A percentile compares a stretch with the other conserved stretches of the same genome.
These are phyloP conservation scores for Acheta domesticus DNA, from an alignment of 2,888 invertebrate species.

Conservation along the genomic window DNA sequence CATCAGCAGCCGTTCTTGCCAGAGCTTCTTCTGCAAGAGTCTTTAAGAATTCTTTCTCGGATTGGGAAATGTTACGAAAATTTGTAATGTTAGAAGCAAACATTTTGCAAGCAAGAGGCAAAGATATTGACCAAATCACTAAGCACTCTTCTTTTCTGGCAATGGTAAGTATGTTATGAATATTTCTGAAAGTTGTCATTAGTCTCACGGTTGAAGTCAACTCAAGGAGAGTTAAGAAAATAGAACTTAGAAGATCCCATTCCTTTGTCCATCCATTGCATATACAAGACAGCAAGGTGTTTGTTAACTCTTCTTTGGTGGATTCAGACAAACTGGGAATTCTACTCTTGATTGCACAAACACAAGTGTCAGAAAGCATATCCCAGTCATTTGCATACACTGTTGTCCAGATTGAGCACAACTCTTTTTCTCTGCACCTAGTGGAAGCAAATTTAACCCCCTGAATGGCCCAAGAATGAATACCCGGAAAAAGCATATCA, in stretches of 20 bases:
- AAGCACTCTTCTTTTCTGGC: background rate
- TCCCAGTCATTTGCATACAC: background rate
- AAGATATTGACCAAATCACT: slow-evolving; percentile 6
- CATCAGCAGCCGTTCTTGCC: slow-evolving; percentile 26
- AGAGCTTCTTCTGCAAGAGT: slow-evolving; percentile 22
- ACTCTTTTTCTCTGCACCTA: background rate
- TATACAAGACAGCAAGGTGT: background rate
- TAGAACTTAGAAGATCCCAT: background rate
- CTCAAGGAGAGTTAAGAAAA: background rate
- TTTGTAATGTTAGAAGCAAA: background rate
- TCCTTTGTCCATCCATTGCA: background rate
- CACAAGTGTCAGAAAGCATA: no score
- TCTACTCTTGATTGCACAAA: no score
- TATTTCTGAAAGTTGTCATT: background rate
- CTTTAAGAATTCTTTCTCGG: slow-evolving; percentile 19
- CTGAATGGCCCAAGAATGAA: background rate
- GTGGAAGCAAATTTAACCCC: background rate
- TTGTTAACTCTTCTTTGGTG: background rate
- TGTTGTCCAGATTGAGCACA: background rate
- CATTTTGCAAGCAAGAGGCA: slow-evolving; percentile 25
- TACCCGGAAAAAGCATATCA: background rate
- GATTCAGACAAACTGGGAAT: background rate
- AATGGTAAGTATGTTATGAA: background rate
- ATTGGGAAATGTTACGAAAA: background rate
- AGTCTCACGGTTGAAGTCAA: background rate